phyloP scores from a whole-genome alignment of 2,888 invertebrate species.

The Tineola bisselliella region DNA sequence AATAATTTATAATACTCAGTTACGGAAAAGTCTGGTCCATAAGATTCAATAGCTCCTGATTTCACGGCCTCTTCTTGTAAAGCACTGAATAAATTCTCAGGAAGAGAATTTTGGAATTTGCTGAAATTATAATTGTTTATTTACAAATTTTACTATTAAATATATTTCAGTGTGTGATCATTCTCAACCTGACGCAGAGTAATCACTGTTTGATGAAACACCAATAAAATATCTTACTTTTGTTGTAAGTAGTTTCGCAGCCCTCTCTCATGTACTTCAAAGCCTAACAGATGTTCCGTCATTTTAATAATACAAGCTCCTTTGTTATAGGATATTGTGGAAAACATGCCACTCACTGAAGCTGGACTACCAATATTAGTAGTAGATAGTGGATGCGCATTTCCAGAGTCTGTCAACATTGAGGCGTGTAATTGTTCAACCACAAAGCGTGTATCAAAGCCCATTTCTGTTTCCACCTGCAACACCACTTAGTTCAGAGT shows the following conservation, averaged over 20 bases:
- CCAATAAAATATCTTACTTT: constrained; percentile 46
- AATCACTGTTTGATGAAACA: constrained; percentile 15
- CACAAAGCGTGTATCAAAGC: constrained; percentile 75
- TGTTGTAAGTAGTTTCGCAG: constrained; percentile 62
- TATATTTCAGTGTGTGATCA: neutral
- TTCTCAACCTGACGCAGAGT: neutral
- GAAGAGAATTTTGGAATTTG: constrained; percentile 43
- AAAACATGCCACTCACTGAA: constrained; percentile 71
- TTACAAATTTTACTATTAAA: neutral
- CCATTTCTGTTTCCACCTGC: constrained; percentile 72
- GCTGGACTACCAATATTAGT: constrained; percentile 62
- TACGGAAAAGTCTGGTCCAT: constrained; percentile 41
- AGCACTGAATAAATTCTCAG: constrained; percentile 57
- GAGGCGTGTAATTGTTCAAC: constrained; percentile 74
- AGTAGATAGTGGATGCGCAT: constrained; percentile 69
- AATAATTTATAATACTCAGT: constrained; percentile 54
- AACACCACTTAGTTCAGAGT: no score
- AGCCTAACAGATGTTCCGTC: constrained; percentile 72
- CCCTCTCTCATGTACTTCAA: constrained; percentile 57
- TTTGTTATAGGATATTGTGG: constrained; percentile 75
- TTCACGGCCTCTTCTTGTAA: constrained; percentile 39
- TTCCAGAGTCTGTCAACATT: constrained; percentile 68
- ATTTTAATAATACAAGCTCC: constrained; percentile 74
- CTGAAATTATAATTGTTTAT: constrained; percentile 25
- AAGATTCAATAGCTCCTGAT: constrained; percentile 33